These are phyloP conservation scores for Streblospio benedicti DNA, from an alignment of 1,140 invertebrate genomes.

Conservation along the genomic window DNA sequence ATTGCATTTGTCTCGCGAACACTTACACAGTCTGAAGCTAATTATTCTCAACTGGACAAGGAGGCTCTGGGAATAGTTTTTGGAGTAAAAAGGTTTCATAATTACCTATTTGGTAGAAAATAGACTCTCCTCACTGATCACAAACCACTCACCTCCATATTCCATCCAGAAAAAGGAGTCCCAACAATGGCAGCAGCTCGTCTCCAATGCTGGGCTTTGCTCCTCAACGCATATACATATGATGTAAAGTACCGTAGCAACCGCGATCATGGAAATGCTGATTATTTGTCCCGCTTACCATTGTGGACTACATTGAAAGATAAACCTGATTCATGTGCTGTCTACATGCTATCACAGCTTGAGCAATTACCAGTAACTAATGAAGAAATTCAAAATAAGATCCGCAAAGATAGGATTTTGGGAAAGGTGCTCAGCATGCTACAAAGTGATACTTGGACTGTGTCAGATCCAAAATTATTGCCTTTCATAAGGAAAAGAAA, in stretches of 20 bases:
- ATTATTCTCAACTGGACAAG: slow-evolving; percentile 49
- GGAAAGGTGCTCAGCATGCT: no score
- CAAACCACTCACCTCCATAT: slow-evolving; percentile 36
- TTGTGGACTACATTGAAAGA: neutral
- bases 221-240: slow-evolving; percentile 37
- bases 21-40: slow-evolving; percentile 39
- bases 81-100: slow-evolving; percentile 42
- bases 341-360: no score
- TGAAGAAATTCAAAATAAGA: no score
- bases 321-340: no score
- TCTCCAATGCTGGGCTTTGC: slow-evolving; percentile 40
- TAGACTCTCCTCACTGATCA: slow-evolving; percentile 50
- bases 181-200: slow-evolving; percentile 28
- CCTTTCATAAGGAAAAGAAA: no score
- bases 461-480: no score
- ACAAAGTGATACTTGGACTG: no score
- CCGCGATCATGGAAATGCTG: slow-evolving; percentile 26
- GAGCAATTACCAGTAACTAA: no score
- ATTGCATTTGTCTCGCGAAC: slow-evolving; percentile 45
- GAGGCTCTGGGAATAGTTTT: slow-evolving; percentile 49
- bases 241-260: slow-evolving; percentile 30
- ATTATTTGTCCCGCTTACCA: slow-evolving; percentile 32
- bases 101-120: slow-evolving; percentile 44
- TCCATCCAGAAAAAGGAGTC: slow-evolving; percentile 21
- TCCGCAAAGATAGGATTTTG: no score